Base-by-base conservation (phyloP, 2,888 invertebrate species). In the Standfussiana lucernea region DNA sequence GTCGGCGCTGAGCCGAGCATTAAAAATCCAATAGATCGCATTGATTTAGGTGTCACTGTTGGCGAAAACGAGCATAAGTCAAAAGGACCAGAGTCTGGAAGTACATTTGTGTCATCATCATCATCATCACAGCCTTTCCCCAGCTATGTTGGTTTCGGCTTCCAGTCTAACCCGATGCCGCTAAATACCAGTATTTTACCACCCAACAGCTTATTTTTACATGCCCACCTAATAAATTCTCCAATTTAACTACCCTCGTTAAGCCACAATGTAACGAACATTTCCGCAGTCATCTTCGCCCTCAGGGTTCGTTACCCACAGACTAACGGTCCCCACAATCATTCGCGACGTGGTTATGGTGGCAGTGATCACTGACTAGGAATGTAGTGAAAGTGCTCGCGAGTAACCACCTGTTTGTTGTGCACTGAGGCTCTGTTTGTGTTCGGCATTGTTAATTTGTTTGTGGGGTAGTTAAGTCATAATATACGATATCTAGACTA, bases 311-410 rank as follows among this genome's bases (percentile, higher is more conserved):
- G 28, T 50, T 71, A 47, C 35, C 67, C 40, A 71, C 11, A 28
- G 15, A 83, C 18, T 53, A 83, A 83, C 67, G 79, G n/a, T 80
- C 24, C n/a, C 35, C 47, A 18, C 70, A n/a, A 53, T 53, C 28
- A 42, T 59, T 65, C 32, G n/a, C 64, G 28, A 37, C 64, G 56
- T 69, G 21, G 78, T 68, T 42, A 64, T 69, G 50, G 68, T 84
- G 35, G 28, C 45, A 11, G 10, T 68, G 61, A 71, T 72, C 72
- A 68, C 35, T 13, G 28, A 18, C 32, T 40, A 73, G 65, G 68
- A 82, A 82, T 81, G 65, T 53, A 56, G 84, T 74, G 85, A 82
- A 82, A 84, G 84, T 80, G 7, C 7, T 68, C 59, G 53, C 45
- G 11, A n/a, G n/a, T 35, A 47, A 6, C 74, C 81, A 80, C 79